Base-by-base conservation (phyloP, 2,797 vertebrate species). In the Sphenodon punctatus region DNA sequence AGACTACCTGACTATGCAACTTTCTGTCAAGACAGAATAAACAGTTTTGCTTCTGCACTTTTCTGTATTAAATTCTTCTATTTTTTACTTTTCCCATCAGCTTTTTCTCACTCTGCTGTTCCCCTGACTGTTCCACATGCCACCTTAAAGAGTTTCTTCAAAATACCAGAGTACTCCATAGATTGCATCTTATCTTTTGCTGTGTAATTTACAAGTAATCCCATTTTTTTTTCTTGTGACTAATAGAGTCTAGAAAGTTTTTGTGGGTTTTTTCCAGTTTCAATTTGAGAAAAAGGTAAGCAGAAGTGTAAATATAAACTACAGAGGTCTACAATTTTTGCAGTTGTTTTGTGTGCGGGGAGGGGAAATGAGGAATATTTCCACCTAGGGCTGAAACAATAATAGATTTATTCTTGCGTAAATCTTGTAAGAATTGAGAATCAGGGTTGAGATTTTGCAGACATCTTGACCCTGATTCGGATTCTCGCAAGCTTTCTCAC, bases 271-370 rank as follows among this genome's bases (percentile, higher is more conserved):
- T n/a, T n/a, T n/a, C n/a, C n/a, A n/a, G 27, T 48, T 75, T 80
- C 82, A 74, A 9, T 59, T 84, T 68, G 58, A 67, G 65, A 80
- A 49, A 53, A 67, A 70, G 38, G 22, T 72, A 72, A 60, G 8
- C 3, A 16, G 11, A 67, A 88, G n/a, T n/a, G n/a, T n/a, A n/a
- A n/a, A n/a, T n/a, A n/a, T n/a, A n/a, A n/a, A n/a, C n/a, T n/a
- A n/a, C 86, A 71, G 15, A 2, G 5, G 80, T 88, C 78, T 84
- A 63, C 75, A 82, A 71, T 74, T 77, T 63, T 63, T 78, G 19
- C 41, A 48, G 27, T 27, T 67, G 42, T 46, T 17, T 51, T 30
- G 36, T 38, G 63, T 32, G 38, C 38, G 6, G 19, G 25, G 3
- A 36, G 36, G 8, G 36, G 34, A n/a, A n/a, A n/a, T n/a, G n/a